Evolutionary conservation across 2,113 vertebrate species (phyloP).

Genomic region (Isurus oxyrinchus): DNA sequence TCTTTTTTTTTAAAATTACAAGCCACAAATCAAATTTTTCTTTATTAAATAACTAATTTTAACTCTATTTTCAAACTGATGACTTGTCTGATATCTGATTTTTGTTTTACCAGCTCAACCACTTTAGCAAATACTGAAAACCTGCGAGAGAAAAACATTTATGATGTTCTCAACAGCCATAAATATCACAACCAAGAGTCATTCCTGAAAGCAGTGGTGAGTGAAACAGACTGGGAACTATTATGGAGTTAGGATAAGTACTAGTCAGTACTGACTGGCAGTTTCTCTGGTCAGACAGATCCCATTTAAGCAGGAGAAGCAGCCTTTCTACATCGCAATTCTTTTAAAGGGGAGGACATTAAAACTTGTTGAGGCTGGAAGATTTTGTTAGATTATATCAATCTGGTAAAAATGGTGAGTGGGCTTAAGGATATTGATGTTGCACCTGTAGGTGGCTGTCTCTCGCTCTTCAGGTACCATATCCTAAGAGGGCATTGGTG

Average conservation of each 20-base stretch:
- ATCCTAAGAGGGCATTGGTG: no score
- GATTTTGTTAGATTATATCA: not conserved
- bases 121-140: not conserved
- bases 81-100: not conserved
- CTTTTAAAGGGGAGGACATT: not conserved
- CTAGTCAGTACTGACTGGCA: not conserved
- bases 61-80: not conserved
- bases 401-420: not conserved
- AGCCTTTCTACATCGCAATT: not conserved
- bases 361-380: not conserved
- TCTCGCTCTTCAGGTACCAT: no score
- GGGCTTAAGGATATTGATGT: not conserved
- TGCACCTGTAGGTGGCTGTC: no score
- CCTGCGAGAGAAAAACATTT: not conserved
- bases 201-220: not conserved
- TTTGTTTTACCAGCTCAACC: not conserved
- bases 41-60: not conserved
- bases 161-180: not conserved
- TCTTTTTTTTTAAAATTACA: not conserved
- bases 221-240: not conserved
- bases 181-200: not conserved
- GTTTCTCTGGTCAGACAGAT: not conserved
- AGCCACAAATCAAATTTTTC: not conserved
- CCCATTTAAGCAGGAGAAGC: not conserved
- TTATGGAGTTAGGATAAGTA: not conserved